Conservation (phyloP, 2,888 invertebrate species). For the Torymus aiolomorphi region DNA sequence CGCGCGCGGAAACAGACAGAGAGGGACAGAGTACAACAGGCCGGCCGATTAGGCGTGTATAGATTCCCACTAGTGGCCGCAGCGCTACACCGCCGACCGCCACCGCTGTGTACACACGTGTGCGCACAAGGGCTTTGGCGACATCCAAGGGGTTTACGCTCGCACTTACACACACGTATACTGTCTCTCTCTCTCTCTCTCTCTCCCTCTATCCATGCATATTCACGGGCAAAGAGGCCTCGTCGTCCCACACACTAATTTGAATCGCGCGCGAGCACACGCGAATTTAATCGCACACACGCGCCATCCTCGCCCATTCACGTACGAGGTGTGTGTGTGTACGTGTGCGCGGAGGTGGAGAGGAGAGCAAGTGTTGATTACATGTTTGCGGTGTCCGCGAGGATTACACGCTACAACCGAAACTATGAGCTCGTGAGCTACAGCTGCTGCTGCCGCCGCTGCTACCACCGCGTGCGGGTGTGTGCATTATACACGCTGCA, state of each 20-base stretch:
- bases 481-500: neutral
- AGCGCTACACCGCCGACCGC: no score
- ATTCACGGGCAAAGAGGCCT: no score
- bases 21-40: neutral
- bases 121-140: constrained; percentile 38
- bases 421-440: constrained; percentile 70
- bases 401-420: constrained; percentile 75
- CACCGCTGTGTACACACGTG: constrained; percentile 56
- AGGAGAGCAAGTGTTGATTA: constrained; percentile 75
- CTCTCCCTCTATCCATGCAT: no score
- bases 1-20: neutral
- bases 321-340: no score
- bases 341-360: neutral
- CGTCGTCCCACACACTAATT: no score
- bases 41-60: constrained; percentile 47
- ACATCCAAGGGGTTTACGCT: constrained; percentile 27
- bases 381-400: constrained; percentile 75
- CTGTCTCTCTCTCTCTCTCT: no score
- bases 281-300: no score
- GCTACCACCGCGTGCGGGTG: neutral
- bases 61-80: constrained; percentile 36
- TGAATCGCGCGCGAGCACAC: no score
- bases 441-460: constrained; percentile 43
- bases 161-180: neutral
- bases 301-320: no score